These are phyloP conservation scores for Archegozetes longisetosus DNA, from an alignment of 1,140 invertebrate genomes.

Conservation along the genomic window DNA sequence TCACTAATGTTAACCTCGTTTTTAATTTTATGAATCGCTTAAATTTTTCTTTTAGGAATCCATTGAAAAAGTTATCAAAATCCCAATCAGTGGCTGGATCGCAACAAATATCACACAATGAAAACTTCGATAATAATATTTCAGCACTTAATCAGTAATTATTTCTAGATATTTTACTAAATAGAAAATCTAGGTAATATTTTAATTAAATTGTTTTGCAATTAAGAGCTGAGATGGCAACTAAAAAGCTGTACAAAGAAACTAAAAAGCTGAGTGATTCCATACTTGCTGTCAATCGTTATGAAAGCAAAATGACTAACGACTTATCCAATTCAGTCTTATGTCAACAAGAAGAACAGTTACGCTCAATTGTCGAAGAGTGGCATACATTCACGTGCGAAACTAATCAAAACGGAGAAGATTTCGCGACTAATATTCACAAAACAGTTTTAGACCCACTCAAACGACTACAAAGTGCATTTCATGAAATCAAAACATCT, in stretches of 20 bases:
- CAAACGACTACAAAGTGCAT: constrained; percentile 7
- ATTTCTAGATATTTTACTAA: neutral
- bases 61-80: neutral
- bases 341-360: neutral
- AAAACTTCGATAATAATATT: neutral
- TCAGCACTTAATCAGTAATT: neutral
- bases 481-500: constrained; percentile 8
- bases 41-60: neutral
- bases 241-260: neutral
- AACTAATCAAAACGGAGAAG: constrained; percentile 1
- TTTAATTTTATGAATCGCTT: too few relatives aligned
- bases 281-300: neutral
- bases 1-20: neutral
- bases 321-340: neutral
- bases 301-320: neutral
- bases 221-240: neutral
- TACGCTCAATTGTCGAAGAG: constrained; percentile 4
- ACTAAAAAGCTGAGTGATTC: neutral
- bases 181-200: neutral
- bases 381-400: constrained; percentile 12
- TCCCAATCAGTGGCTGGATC: neutral
- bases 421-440: neutral
- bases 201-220: neutral
- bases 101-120: neutral
- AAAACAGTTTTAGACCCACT: constrained; percentile 11